These are phyloP conservation scores for Cephus pulcher DNA, from an alignment of 2,888 invertebrate genomes.

Conservation along the genomic window DNA sequence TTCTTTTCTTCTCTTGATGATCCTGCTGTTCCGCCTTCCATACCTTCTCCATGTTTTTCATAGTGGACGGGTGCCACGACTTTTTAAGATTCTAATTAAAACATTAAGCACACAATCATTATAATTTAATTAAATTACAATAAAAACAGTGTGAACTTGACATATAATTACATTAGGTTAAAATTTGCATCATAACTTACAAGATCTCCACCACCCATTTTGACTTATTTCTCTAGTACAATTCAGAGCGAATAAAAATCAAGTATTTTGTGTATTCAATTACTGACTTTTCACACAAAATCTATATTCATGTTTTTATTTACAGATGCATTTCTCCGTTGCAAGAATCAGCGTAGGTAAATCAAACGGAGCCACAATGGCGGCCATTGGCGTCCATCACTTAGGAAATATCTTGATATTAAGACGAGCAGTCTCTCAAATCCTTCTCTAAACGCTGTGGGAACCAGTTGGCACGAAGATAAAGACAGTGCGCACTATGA, in stretches of 20 bases:
- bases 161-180: not conserved
- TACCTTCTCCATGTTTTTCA: conserved; percentile 82
- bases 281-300: not conserved
- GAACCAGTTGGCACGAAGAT: no score
- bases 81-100: conserved; percentile 77
- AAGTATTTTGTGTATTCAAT: not conserved
- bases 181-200: conserved; percentile 43
- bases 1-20: conserved; percentile 76
- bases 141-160: conserved; percentile 4
- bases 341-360: not conserved
- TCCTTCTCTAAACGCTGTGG: not conserved
- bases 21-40: conserved; percentile 83
- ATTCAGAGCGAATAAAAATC: not conserved
- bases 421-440: not conserved
- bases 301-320: not conserved
- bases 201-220: conserved; percentile 66
- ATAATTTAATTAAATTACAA: conserved; percentile 6
- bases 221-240: conserved; percentile 11
- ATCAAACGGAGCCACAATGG: not conserved
- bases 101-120: conserved; percentile 7
- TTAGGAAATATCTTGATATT: not conserved
- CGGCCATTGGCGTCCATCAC: not conserved
- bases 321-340: not conserved
- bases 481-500: no score
- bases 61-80: conserved; percentile 83